phyloP scores from a whole-genome alignment of 2,113 vertebrate species.

The Aplodontia rufa region DNA sequence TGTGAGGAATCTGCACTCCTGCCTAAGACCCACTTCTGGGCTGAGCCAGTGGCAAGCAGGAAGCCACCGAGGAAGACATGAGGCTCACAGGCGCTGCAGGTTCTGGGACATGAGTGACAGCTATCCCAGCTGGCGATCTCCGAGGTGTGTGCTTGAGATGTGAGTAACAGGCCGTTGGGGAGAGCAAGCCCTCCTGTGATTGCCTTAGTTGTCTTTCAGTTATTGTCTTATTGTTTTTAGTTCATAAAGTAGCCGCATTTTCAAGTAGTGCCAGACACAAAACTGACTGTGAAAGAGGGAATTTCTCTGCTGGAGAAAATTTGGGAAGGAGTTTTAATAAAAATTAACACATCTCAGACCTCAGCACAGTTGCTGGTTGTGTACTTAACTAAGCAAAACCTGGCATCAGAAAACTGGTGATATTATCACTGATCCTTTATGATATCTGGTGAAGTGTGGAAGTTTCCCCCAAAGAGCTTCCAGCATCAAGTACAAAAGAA shows the following conservation, averaged over 20 bases:
- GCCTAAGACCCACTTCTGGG: not conserved
- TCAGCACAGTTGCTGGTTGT: not conserved
- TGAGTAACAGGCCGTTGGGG: not conserved
- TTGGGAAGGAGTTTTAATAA: slow-evolving; percentile 18
- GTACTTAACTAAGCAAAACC: not conserved
- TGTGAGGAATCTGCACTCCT: not conserved
- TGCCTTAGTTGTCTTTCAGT: not conserved
- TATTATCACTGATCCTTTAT: not conserved
- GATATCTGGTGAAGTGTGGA: slow-evolving; percentile 36
- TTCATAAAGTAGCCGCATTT: slow-evolving; percentile 45
- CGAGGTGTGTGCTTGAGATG: slow-evolving; percentile 29
- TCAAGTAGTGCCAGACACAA: slow-evolving; percentile 50
- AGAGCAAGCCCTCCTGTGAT: not conserved
- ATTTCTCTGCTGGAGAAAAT: not conserved
- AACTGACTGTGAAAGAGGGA: not conserved
- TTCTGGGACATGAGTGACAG: not conserved
- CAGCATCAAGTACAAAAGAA: slow-evolving; percentile 61
- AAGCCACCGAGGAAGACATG: slow-evolving; percentile 1
- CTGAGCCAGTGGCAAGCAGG: not conserved
- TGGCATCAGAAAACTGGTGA: not conserved
- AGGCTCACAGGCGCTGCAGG: not conserved
- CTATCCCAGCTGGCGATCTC: slow-evolving; percentile 43
- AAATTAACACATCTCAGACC: not conserved
- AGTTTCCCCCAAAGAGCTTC: slow-evolving; percentile 42
- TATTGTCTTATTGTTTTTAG: not conserved